Conservation (phyloP, 2,797 vertebrate genomes). For the Paratrypauchen microcephalus region DNA sequence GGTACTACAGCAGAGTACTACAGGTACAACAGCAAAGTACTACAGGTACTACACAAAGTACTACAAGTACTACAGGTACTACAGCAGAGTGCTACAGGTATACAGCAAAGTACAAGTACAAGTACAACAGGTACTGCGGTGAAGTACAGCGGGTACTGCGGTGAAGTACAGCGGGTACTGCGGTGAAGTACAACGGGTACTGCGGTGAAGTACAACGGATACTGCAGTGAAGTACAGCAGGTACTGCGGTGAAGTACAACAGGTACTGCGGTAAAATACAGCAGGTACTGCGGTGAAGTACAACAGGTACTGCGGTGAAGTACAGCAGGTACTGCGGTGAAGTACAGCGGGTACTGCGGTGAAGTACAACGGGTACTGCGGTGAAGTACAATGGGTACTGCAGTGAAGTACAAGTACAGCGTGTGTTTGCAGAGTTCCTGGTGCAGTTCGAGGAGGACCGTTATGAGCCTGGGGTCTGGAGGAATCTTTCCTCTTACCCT, state of each 20-base stretch:
- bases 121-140: too few relatives aligned
- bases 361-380: not conserved
- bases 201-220: conserved; percentile 6
- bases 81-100: too few relatives aligned
- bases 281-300: conserved; percentile 71
- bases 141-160: too few relatives aligned
- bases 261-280: not conserved
- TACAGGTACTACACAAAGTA: too few relatives aligned
- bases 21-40: too few relatives aligned
- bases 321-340: conserved; percentile 1
- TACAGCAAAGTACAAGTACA: too few relatives aligned
- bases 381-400: conserved; percentile 32
- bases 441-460: conserved; percentile 94
- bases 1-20: too few relatives aligned
- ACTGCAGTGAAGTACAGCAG: conserved; percentile 54
- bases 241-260: conserved; percentile 53
- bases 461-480: conserved; percentile 86
- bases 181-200: too few relatives aligned
- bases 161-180: too few relatives aligned
- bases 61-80: too few relatives aligned
- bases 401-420: too few relatives aligned
- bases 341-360: not conserved
- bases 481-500: conserved; percentile 84
- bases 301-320: not conserved
- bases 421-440: conserved; percentile 80